Evolutionary conservation across 2,888 invertebrate species (phyloP), one percentile per base, ranked within the genome.

Genomic region (Pseudoips prasinana): DNA sequence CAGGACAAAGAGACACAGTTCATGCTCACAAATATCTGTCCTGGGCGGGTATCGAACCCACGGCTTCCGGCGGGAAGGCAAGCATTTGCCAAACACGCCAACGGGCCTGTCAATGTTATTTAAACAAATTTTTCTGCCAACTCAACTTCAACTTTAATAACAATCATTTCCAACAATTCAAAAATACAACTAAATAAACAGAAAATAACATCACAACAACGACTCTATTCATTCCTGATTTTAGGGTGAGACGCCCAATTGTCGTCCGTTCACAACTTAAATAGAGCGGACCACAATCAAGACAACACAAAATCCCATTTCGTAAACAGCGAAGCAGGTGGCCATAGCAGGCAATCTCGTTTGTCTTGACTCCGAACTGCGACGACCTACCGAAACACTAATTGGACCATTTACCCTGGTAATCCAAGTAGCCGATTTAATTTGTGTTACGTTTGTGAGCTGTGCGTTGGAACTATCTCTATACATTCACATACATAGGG

Each of bases 371-470:
- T 58, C 68, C 50, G 55, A 58, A 64, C 58, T 51, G 59, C 52
- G 60, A 56, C 59, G 67, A 65, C 67, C 71, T 64, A 70, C 72
- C 70, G 71, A 72, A 77, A 77, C 79, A 80, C 80, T 84, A 85
- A 83, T 84, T 85, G 84, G 78, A 63, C 70, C 79, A 80, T 80
- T 85, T 79, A 71, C 81, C 73, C 75, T 65, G 64, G 80, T 79
- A 81, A 82, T 83, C 75, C 72, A 72, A 78, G 80, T 74, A 72
- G 61, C 70, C 73, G 69, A 76, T 80, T 81, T 80, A 82, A 82
- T 81, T 81, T 78, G 74, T 74, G 63, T 63, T 63, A 60, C 63
- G 61, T 59, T 67, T 58, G 58, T 53, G 53, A 57, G 51, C 50
- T 52, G 56, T 57, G 48, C 56, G 44, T 51, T 7, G 30, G 22